These are phyloP conservation scores for Alviniconcha marisindica DNA, from an alignment of 1,140 invertebrate genomes.

Conservation along the genomic window DNA sequence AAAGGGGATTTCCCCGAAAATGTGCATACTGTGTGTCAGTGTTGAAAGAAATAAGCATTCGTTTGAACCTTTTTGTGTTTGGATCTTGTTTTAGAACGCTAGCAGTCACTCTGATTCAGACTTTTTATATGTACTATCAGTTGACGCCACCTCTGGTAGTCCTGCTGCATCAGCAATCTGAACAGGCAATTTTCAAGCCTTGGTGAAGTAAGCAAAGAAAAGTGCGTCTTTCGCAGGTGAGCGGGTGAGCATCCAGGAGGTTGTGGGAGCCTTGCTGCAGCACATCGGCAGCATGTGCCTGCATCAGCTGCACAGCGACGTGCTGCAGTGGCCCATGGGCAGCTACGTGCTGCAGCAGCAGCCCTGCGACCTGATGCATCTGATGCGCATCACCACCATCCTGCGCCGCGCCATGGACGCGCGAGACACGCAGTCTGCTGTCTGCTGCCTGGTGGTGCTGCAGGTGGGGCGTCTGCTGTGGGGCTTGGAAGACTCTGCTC, in stretches of 20 bases:
- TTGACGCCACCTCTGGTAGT: too few relatives aligned
- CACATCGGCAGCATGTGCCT: constrained; percentile 73
- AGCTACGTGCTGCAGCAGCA: constrained; percentile 62
- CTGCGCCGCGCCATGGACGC: constrained; percentile 63
- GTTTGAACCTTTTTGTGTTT: too few relatives aligned
- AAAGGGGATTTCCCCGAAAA: too few relatives aligned
- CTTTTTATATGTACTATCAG: too few relatives aligned
- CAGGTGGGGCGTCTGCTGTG: constrained; percentile 68
- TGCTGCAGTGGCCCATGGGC: constrained; percentile 60
- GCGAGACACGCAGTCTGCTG: constrained; percentile 61
- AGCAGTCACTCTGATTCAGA: too few relatives aligned
- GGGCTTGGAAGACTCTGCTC: too few relatives aligned
- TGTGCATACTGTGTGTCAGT: too few relatives aligned
- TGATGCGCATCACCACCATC: constrained; percentile 69
- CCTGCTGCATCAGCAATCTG: too few relatives aligned
- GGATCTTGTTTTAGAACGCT: too few relatives aligned
- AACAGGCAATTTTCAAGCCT: too few relatives aligned
- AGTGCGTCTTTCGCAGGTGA: constrained; percentile 45
- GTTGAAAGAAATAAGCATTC: too few relatives aligned
- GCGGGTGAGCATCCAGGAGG: constrained; percentile 43
- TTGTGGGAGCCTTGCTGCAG: constrained; percentile 65
- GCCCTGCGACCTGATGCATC: constrained; percentile 62
- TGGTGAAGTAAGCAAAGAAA: too few relatives aligned
- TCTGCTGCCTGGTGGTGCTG: constrained; percentile 68
- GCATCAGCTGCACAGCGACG: constrained; percentile 66